These are phyloP conservation scores for Aphelenchoides avenae DNA, from an alignment of 1,140 invertebrate genomes.

Conservation along the genomic window DNA sequence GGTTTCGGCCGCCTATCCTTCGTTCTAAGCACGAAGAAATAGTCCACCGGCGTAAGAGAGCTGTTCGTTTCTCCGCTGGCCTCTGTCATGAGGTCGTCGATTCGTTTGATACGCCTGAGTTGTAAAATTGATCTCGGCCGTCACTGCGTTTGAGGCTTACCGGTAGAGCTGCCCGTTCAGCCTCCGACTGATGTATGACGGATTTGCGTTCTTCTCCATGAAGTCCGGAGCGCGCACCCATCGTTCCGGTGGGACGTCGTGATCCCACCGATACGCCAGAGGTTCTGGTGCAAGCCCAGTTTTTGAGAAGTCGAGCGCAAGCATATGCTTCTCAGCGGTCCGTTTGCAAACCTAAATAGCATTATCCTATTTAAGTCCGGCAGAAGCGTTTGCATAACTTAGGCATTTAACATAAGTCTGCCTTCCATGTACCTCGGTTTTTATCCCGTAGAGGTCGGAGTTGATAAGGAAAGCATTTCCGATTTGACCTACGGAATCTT, in stretches of 20 bases:
- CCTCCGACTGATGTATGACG: constrained; percentile 14
- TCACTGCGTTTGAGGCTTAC: too few relatives aligned
- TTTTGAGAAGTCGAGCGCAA: constrained; percentile 55
- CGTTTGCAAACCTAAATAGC: constrained; percentile 32
- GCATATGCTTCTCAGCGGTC: constrained; percentile 44
- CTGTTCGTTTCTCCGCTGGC: constrained; percentile 14
- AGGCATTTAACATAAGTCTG: neutral
- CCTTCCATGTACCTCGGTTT: neutral
- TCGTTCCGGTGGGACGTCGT: constrained; percentile 36
- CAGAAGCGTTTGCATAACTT: neutral
- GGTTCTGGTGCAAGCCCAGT: constrained; percentile 33
- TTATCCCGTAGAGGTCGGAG: constrained; percentile 52
- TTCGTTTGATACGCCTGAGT: neutral
- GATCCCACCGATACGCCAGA: constrained; percentile 9
- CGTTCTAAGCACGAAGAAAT: constrained; percentile 3
- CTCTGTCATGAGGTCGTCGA: constrained; percentile 13
- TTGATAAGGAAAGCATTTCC: constrained; percentile 49
- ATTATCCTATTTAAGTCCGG: too few relatives aligned
- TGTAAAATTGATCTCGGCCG: too few relatives aligned
- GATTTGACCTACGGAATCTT: constrained; percentile 57
- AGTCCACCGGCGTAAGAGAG: constrained; percentile 7
- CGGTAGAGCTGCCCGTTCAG: constrained; percentile 21
- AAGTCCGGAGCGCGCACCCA: constrained; percentile 52
- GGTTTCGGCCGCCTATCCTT: neutral
- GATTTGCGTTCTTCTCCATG: constrained; percentile 46